Evolutionary conservation across 64 coral and sea anemone species (phyloP).

Genomic region (Pocillopora verrucosa): DNA sequence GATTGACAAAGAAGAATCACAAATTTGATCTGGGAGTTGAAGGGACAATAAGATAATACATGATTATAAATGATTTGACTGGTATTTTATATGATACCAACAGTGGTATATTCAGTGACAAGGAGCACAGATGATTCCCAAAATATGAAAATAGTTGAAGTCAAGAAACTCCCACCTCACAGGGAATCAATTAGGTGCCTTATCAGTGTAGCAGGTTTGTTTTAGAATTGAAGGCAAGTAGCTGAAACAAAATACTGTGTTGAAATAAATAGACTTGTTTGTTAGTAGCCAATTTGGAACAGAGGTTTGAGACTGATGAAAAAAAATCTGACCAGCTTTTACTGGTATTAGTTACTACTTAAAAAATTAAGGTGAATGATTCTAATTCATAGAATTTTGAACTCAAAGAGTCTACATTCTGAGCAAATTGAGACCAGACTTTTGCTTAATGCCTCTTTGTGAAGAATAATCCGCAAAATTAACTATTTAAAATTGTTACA

Average conservation of each 20-base stretch:
- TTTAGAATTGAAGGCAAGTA: background rate
- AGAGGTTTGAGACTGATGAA: too few species aligned
- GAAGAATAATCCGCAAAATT: too few species aligned
- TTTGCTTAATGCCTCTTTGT: too few species aligned
- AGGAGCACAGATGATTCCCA: slow-evolving; percentile 22
- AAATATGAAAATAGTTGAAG: slow-evolving; percentile 39
- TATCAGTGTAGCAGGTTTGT: slow-evolving; percentile 75
- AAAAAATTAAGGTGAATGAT: too few species aligned
- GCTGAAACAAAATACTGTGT: background rate
- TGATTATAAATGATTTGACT: background rate
- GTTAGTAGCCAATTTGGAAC: too few species aligned
- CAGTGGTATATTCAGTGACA: slow-evolving; percentile 73
- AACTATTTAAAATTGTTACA: too few species aligned
- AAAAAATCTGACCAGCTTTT: background rate
- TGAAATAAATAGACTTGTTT: background rate
- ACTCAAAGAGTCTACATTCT: too few species aligned
- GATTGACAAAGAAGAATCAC: too few species aligned
- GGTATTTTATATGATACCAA: background rate
- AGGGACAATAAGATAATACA: background rate
- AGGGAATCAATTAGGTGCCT: slow-evolving; percentile 93
- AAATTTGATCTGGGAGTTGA: too few species aligned
- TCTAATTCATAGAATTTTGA: too few species aligned
- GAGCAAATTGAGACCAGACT: too few species aligned
- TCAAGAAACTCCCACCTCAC: slow-evolving; percentile 77
- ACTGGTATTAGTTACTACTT: background rate